These are phyloP conservation scores for Bombus pascuorum DNA, from an alignment of 1,140 invertebrate genomes.

Conservation along the genomic window DNA sequence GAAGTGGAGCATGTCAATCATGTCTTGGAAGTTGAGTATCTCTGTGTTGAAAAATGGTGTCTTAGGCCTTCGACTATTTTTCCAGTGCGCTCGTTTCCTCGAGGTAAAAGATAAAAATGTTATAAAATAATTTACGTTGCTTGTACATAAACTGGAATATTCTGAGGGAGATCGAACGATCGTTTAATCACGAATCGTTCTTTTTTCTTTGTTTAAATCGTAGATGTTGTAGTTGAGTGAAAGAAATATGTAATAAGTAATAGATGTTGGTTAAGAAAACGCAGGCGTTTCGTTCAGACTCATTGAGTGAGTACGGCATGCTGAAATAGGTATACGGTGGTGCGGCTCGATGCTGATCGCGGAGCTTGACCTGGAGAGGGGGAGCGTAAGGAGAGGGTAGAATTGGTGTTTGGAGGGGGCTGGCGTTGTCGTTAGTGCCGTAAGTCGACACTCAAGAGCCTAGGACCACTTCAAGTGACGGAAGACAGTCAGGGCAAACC, in stretches of 20 bases:
- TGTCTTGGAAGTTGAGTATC: not conserved
- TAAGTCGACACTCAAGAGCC: slow-evolving; percentile 60
- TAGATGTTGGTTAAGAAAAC: not conserved
- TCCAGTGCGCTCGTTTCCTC: not conserved
- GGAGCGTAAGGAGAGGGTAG: slow-evolving; percentile 20
- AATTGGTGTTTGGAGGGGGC: slow-evolving; percentile 45
- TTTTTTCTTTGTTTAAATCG: not conserved
- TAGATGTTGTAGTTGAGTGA: not conserved
- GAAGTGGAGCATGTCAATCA: slow-evolving; percentile 15
- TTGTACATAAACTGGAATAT: not conserved
- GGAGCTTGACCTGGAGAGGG: slow-evolving; percentile 58
- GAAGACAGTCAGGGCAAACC: slow-evolving; percentile 34
- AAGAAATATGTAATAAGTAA: not conserved
- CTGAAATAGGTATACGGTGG: slow-evolving; percentile 47
- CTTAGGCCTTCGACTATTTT: not conserved
- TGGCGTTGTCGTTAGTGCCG: slow-evolving; percentile 65
- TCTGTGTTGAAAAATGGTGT: not conserved
- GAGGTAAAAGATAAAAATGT: not conserved
- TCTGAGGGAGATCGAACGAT: fast-evolving
- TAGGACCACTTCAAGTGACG: slow-evolving; percentile 46
- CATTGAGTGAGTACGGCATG: slow-evolving; percentile 47
- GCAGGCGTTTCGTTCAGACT: slow-evolving; percentile 28
- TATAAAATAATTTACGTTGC: not conserved
- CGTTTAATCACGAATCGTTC: not conserved
- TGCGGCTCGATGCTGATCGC: slow-evolving; percentile 67